Percentiles rank a stretch among this genome's conserved stretches.
Conservation (phyloP, 1,140 invertebrate species). For the Pseudoatta argentina region DNA sequence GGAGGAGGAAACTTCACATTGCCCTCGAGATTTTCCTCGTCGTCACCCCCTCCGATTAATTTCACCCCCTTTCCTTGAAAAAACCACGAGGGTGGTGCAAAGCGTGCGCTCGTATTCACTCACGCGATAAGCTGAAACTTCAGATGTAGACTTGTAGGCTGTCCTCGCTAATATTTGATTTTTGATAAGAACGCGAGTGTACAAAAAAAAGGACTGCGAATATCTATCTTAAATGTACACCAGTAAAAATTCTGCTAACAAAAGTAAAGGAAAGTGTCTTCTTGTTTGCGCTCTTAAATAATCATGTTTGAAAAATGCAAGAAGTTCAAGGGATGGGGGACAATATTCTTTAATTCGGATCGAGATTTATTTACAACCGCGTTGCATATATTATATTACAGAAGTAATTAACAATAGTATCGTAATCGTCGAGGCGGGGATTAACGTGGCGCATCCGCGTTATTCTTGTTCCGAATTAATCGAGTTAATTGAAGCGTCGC, state of each 20-base stretch:
- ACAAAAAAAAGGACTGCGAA: slow-evolving; percentile 11
- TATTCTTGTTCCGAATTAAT: slow-evolving; percentile 38
- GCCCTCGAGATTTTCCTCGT: slow-evolving; percentile 53
- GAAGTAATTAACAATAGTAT: slow-evolving; percentile 77
- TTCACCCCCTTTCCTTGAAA: slow-evolving; percentile 42
- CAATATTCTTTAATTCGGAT: slow-evolving; percentile 52
- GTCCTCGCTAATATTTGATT: slow-evolving; percentile 29
- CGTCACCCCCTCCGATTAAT: slow-evolving; percentile 64
- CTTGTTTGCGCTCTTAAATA: background rate
- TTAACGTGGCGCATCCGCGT: slow-evolving; percentile 31
- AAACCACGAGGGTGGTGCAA: slow-evolving; percentile 16
- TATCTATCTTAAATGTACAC: background rate
- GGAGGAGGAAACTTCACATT: slow-evolving; percentile 54
- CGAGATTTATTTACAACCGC: slow-evolving; percentile 80
- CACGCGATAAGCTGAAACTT: slow-evolving; percentile 30
- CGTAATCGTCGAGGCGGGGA: slow-evolving; percentile 45
- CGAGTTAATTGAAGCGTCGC: slow-evolving; percentile 41
- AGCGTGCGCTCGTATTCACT: slow-evolving; percentile 16
- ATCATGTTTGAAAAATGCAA: background rate
- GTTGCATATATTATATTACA: slow-evolving; percentile 78
- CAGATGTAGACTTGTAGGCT: slow-evolving; percentile 10
- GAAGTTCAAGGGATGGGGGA: background rate
- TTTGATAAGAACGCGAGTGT: background rate
- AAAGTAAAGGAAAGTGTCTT: background rate
- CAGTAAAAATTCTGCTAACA: background rate